Evolutionary conservation across 2,113 vertebrate genomes (phyloP).

Genomic region (Tor tambroides): DNA sequence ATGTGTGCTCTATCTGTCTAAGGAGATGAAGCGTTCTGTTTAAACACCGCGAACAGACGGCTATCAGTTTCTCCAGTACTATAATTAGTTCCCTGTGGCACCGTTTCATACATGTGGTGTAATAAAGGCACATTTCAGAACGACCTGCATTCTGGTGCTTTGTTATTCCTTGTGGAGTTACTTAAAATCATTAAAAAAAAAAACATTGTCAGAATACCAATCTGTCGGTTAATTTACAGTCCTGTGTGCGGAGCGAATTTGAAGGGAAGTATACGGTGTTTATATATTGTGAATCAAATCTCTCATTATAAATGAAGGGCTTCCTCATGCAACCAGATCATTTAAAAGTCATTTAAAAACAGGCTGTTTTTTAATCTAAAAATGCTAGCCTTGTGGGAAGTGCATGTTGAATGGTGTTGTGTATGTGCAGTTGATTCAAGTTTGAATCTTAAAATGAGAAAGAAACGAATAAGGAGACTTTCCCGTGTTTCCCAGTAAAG

Average conservation of each 20-base stretch:
- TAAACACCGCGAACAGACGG: conserved; percentile 1
- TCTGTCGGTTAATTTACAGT: not conserved
- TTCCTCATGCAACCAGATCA: not conserved
- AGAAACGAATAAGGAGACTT: not conserved
- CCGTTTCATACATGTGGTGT: not conserved
- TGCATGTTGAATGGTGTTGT: not conserved
- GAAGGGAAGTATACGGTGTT: not conserved
- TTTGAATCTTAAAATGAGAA: conserved; percentile 9
- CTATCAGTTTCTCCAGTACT: conserved; percentile 8
- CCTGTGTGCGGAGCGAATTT: not conserved
- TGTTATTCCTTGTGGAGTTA: not conserved
- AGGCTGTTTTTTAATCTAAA: not conserved
- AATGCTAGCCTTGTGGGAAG: not conserved
- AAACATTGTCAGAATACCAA: not conserved
- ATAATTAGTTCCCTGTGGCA: conserved; percentile 42
- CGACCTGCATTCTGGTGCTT: not conserved
- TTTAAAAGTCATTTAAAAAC: not conserved
- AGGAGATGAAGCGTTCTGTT: conserved; percentile 11
- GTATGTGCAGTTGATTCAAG: not conserved
- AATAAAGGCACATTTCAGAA: conserved; percentile 27
- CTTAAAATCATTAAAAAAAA: conserved; percentile 3
- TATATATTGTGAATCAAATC: not conserved
- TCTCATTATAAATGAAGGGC: not conserved
- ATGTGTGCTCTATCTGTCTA: conserved; percentile 23
- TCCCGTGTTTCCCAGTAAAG: not conserved